phyloP scores from a whole-genome alignment of 2,797 vertebrate species.

The Sphaeramia orbicularis region DNA sequence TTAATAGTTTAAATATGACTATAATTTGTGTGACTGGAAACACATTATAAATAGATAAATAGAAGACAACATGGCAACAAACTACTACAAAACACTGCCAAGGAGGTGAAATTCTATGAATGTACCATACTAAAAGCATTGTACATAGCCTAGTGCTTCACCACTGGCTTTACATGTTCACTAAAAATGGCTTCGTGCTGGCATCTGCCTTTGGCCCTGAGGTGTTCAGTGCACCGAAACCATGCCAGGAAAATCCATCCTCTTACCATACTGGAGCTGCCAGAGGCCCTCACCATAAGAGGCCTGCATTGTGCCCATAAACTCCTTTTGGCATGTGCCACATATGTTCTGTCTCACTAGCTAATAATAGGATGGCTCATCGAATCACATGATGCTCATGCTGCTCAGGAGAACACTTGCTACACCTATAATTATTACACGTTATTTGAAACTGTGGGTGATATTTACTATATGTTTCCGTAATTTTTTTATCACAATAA shows the following conservation, averaged over 20 bases:
- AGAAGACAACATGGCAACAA: background rate
- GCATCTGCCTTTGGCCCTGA: constrained; percentile 33
- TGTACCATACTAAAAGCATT: constrained; percentile 17
- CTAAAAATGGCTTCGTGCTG: constrained; percentile 36
- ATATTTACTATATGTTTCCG: too few relatives aligned
- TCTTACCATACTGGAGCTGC: constrained; percentile 53
- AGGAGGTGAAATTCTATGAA: background rate
- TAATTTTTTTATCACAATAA: background rate
- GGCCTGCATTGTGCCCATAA: constrained; percentile 42
- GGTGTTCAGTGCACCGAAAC: constrained; percentile 51
- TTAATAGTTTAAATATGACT: too few relatives aligned
- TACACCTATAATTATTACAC: too few relatives aligned
- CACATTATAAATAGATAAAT: too few relatives aligned
- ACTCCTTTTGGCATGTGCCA: constrained; percentile 63
- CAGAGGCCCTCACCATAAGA: constrained; percentile 51
- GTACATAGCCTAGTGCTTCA: constrained; percentile 1
- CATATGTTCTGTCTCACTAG: constrained; percentile 62
- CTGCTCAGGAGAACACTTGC: constrained; percentile 21
- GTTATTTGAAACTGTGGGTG: constrained; percentile 11
- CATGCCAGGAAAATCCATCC: constrained; percentile 63
- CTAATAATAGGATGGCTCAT: constrained; percentile 65
- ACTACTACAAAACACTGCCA: constrained; percentile 10
- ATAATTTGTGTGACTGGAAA: too few relatives aligned
- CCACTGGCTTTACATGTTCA: constrained; percentile 40
- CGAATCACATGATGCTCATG: constrained; percentile 36